These are phyloP conservation scores for Colletes collaris DNA, from an alignment of 2,888 invertebrate genomes.

Conservation along the genomic window DNA sequence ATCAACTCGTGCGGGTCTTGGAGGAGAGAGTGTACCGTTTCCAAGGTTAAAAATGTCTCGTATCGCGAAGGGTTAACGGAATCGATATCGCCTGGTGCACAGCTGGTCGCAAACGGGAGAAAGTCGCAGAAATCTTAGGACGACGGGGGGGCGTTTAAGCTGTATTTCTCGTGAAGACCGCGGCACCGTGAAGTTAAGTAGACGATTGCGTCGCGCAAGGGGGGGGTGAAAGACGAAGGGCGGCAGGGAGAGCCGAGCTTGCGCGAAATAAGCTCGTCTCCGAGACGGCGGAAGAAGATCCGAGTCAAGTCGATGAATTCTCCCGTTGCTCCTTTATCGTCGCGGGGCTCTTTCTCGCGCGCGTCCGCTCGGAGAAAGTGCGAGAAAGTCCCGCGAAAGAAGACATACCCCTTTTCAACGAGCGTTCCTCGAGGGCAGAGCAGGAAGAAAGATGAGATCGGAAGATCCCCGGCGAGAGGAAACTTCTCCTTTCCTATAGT, in stretches of 20 bases:
- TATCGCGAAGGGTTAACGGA: too few relatives aligned
- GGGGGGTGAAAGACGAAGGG: background rate
- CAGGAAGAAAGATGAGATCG: conserved; percentile 43
- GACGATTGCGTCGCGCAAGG: conserved; percentile 37
- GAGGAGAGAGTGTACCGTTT: too few relatives aligned
- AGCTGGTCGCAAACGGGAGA: conserved; percentile 5
- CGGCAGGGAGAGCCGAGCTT: conserved; percentile 21
- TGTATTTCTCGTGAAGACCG: conserved; percentile 50
- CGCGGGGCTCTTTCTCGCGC: conserved; percentile 25
- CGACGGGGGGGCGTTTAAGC: conserved; percentile 4
- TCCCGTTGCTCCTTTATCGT: conserved; percentile 64
- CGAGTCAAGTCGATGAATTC: conserved; percentile 53
- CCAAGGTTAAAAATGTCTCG: too few relatives aligned
- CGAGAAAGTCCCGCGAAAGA: conserved; percentile 60
- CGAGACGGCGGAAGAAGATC: conserved; percentile 22
- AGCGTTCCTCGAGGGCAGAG: conserved; percentile 6
- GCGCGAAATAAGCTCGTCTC: conserved; percentile 63
- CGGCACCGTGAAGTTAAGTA: conserved; percentile 64
- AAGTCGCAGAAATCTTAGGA: conserved; percentile 20
- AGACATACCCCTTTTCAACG: conserved; percentile 52
- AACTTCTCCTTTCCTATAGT: conserved; percentile 61
- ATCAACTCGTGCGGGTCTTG: too few relatives aligned
- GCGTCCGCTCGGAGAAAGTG: conserved; percentile 45
- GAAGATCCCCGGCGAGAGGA: conserved; percentile 27
- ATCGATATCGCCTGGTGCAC: conserved; percentile 10